Conservation (phyloP, 2,113 vertebrate species). For the Nothocercus nigrocapillus region DNA sequence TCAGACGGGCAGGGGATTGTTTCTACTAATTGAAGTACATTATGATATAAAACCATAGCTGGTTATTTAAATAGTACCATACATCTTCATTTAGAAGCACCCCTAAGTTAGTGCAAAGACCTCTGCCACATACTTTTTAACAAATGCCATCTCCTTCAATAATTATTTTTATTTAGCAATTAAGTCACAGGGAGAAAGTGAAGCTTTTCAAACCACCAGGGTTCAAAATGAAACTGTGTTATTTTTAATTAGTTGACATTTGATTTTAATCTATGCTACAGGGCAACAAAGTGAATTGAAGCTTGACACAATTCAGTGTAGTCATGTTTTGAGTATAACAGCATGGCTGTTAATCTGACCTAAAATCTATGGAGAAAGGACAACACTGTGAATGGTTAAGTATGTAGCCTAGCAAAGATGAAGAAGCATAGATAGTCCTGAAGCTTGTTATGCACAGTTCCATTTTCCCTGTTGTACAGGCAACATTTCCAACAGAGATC, state of each 20-base stretch:
- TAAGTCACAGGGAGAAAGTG: background rate
- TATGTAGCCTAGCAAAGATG: background rate
- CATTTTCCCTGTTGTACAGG: background rate
- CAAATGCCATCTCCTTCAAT: background rate
- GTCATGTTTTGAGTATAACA: background rate
- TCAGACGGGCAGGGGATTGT: background rate
- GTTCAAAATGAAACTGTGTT: background rate
- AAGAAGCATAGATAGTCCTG: background rate
- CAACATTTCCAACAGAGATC: background rate
- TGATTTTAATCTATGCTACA: background rate
- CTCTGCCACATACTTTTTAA: background rate
- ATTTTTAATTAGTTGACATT: conserved; percentile 6
- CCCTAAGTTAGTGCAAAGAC: background rate
- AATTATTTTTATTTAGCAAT: background rate
- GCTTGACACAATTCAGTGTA: background rate
- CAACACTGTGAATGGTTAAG: background rate
- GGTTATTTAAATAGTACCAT: conserved; percentile 3
- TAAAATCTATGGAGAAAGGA: background rate
- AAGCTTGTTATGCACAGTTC: background rate
- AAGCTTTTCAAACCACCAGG: background rate
- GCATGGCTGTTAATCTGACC: background rate
- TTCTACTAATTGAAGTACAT: background rate
- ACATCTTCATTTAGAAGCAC: conserved; percentile 36
- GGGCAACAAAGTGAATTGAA: background rate
- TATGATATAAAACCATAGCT: background rate